Evolutionary conservation across 2,797 vertebrate species (phyloP).

Genomic region (Typhlichthys eigenmanni): DNA sequence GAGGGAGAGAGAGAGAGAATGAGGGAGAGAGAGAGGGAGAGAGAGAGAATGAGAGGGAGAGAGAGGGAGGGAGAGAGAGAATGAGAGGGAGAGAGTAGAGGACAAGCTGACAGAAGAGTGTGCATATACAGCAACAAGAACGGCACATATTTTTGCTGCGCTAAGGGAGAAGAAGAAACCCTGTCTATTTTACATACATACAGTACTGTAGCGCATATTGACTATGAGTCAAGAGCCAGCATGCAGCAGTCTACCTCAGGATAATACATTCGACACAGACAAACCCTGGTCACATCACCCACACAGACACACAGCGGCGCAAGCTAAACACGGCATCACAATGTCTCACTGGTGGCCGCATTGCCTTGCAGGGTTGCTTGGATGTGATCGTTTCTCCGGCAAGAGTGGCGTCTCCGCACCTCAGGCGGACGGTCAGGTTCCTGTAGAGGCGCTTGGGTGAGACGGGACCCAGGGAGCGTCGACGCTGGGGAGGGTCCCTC

Average conservation of each 20-base stretch:
- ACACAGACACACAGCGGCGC: slow-evolving; percentile 3
- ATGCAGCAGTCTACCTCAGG: slow-evolving; percentile 11
- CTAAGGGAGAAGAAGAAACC: slow-evolving; percentile 5
- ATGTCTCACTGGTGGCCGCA: slow-evolving; percentile 60
- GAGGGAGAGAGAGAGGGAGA: not conserved
- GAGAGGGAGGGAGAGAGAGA: too few relatives aligned
- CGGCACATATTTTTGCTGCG: slow-evolving; percentile 32
- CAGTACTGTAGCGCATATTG: slow-evolving; percentile 20
- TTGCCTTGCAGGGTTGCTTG: slow-evolving; percentile 59
- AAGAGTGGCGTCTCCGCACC: slow-evolving; percentile 63
- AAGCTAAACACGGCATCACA: slow-evolving; percentile 6
- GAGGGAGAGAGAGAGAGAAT: not conserved
- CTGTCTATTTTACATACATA: not conserved
- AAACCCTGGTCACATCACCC: slow-evolving; percentile 6
- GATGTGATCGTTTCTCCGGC: slow-evolving; percentile 34
- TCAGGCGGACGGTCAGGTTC: slow-evolving; percentile 77
- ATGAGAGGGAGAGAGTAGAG: slow-evolving; percentile 4
- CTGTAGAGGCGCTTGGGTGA: slow-evolving; percentile 82
- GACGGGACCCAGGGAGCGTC: slow-evolving; percentile 75
- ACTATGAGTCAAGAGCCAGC: slow-evolving; percentile 37
- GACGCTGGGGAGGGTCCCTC: slow-evolving; percentile 72
- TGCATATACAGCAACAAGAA: slow-evolving; percentile 1
- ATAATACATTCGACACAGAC: slow-evolving; percentile 24
- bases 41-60: not conserved
- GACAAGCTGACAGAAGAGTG: slow-evolving; percentile 8